Evolutionary conservation across 1,140 invertebrate genomes (phyloP).

Genomic region (Rhagoletis zephyria): DNA sequence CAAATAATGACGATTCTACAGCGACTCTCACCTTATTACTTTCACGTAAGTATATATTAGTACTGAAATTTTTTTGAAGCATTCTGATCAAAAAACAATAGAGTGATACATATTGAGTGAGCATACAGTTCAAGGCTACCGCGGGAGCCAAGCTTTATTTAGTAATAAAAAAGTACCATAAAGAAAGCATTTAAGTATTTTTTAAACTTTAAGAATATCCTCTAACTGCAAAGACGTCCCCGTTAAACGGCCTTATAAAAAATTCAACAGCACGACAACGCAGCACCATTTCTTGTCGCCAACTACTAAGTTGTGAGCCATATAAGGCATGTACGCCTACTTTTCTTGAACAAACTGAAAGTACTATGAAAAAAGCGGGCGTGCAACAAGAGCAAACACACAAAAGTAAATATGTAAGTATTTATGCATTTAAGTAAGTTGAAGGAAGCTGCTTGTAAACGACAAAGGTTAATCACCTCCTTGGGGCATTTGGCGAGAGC

Average conservation of each 20-base stretch:
- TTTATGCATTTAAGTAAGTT: too few species aligned
- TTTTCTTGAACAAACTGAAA: background rate
- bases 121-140: too few species aligned
- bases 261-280: background rate
- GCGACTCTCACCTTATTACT: too few species aligned
- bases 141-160: too few species aligned
- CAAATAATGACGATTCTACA: too few species aligned
- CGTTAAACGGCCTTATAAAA: background rate
- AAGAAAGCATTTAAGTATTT: background rate
- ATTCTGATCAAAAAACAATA: too few species aligned
- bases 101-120: too few species aligned
- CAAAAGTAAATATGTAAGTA: background rate
- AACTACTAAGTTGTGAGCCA: background rate
- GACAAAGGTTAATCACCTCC: slow-evolving; percentile 47
- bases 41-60: too few species aligned
- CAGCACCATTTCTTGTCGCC: background rate
- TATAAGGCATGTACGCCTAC: background rate
- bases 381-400: slow-evolving; percentile 26
- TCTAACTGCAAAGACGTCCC: background rate
- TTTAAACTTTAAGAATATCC: background rate
- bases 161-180: too few species aligned
- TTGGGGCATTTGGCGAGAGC: slow-evolving; percentile 37
- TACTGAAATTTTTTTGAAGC: too few species aligned
- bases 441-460: background rate
- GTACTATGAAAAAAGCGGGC: background rate